Evolutionary conservation across 2,113 vertebrate genomes (phyloP), one percentile per base, ranked within the genome.

Genomic region (Choloepus hoffmanni): DNA sequence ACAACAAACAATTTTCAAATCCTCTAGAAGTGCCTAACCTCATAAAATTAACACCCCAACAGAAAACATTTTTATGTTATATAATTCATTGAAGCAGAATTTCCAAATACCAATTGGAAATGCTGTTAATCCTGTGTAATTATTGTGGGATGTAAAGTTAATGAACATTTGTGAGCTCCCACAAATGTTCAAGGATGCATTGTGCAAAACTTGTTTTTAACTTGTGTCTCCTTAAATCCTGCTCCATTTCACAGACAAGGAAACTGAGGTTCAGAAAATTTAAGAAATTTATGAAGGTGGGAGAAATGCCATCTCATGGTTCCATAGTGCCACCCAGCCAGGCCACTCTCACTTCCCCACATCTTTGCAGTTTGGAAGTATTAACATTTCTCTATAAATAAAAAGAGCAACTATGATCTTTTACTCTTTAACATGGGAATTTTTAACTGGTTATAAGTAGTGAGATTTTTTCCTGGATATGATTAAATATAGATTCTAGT

Each of bases 51-150:
- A 65, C 26, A 86, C 16, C 14, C 5, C 4, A 73, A 30, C 81
- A 14, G 13, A 78, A 84, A 92, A 74, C 12, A 63, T n/a, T 78
- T 96, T 94, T 65, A 55, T 93, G 33, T 78, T 60, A 74, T 55
- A 18, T 74, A 50, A 83, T 58, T 89, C 78, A 48, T 68, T 89
- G 72, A 92, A n/a, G 50, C 12, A 95, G 73, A 70, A 92, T 65
- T 83, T 12, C 14, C 8, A 73, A 60, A 18, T 86, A 89, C 21
- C 73, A 86, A 43, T n/a, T 86, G 24, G 21, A 30, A 95, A 74
- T 95, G 23, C 63, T 93, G 30, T 72, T 55, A 70, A 67, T 78
- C 13, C 76, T 36, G 1, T 77, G 11, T 92, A 67, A 53, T 93
- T 55, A 76, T 40, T 90, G 45, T 70, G 63, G 7, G 24, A 28